Percentiles rank a stretch among this genome's conserved stretches.
Evolutionary conservation across 2,888 invertebrate species (phyloP).

Genomic region (Strigamia crassipes): DNA sequence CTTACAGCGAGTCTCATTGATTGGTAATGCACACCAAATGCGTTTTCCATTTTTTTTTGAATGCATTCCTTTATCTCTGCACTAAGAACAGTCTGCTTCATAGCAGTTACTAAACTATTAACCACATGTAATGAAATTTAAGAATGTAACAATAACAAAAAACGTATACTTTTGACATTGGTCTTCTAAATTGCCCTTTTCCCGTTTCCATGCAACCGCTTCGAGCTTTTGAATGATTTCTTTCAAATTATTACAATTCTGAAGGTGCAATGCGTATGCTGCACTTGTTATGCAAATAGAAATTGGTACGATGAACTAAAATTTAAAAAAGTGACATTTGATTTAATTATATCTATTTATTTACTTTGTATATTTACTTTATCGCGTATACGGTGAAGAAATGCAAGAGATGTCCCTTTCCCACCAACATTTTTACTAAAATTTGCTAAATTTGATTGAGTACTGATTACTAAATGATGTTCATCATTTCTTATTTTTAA

Average conservation of each 20-base stretch:
- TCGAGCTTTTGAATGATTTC: conserved; percentile 64
- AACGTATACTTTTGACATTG: conserved; percentile 46
- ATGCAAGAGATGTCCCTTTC: conserved; percentile 48
- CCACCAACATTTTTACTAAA: conserved; percentile 46
- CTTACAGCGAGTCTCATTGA: conserved; percentile 48
- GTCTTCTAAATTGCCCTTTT: conserved; percentile 17
- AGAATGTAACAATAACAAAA: not conserved
- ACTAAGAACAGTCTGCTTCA: not conserved
- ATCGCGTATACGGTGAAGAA: not conserved
- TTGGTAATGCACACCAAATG: conserved; percentile 38
- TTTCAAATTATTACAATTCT: conserved; percentile 61
- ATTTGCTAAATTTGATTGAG: not conserved
- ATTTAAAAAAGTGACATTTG: not conserved
- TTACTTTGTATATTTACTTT: not conserved
- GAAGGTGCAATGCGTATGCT: conserved; percentile 68
- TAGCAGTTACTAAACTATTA: conserved; percentile 27
- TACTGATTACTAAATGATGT: not conserved
- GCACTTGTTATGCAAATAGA: conserved; percentile 73
- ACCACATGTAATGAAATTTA: not conserved
- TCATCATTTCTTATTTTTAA: not conserved
- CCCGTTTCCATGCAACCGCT: conserved; percentile 58
- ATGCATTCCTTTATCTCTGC: not conserved
- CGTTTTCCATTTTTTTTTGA: not conserved
- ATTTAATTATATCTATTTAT: not conserved
- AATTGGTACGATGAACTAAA: conserved; percentile 66